phyloP scores from a whole-genome alignment of 2,888 invertebrate species.

The Geophilus truncorum region DNA sequence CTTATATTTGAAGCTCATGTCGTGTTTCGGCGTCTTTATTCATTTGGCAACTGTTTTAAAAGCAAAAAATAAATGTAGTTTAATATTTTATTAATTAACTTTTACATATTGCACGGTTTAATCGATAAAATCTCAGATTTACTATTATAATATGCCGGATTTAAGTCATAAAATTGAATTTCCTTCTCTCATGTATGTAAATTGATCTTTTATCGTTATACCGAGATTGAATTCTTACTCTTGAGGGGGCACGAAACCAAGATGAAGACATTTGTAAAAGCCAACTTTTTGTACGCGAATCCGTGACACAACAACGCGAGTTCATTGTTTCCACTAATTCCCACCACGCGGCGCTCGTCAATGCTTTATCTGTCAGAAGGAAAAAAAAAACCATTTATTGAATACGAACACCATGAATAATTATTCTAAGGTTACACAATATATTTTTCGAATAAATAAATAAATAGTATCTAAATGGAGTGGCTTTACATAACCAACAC shows the following conservation, averaged over 20 bases:
- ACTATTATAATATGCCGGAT: neutral
- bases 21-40: neutral
- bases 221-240: neutral
- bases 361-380: no score
- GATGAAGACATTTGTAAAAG: neutral
- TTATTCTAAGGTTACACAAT: no score
- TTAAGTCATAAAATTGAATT: neutral
- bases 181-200: neutral
- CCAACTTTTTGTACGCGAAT: neutral
- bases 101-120: neutral
- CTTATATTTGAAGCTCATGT: slow-evolving; percentile 43
- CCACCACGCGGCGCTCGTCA: neutral
- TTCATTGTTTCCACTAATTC: neutral
- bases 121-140: neutral
- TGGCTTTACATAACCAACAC: neutral
- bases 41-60: neutral
- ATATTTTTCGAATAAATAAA: no score
- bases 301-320: neutral
- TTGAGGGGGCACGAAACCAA: neutral
- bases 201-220: neutral
- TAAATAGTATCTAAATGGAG: no score
- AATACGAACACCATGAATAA: no score
- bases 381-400: no score
- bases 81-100: neutral
- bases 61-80: neutral